Conservation (phyloP, 2,797 vertebrate species). For the Etheostoma perlongum region DNA sequence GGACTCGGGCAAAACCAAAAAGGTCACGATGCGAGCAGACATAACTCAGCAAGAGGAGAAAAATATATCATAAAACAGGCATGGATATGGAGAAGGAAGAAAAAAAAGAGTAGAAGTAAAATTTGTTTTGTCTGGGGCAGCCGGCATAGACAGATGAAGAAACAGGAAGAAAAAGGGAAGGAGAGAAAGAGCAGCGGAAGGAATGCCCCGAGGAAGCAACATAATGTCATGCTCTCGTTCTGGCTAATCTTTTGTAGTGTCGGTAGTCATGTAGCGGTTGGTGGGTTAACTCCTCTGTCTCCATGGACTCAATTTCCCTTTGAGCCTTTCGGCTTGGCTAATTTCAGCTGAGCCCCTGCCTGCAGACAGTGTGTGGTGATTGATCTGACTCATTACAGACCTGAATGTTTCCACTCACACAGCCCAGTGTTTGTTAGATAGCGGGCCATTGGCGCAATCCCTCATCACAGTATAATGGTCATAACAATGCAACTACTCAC, state of each 20-base stretch:
- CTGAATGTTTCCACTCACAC: slow-evolving; percentile 51
- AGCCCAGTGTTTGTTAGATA: slow-evolving; percentile 30
- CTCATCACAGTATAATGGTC: neutral
- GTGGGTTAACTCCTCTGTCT: slow-evolving; percentile 54
- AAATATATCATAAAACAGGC: slow-evolving; percentile 58
- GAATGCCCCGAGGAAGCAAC: slow-evolving; percentile 51
- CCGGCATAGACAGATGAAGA: slow-evolving; percentile 35
- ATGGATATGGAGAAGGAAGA: slow-evolving; percentile 19
- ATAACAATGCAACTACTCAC: neutral
- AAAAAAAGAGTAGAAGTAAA: neutral
- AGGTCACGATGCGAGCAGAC: slow-evolving; percentile 74
- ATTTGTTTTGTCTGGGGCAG: slow-evolving; percentile 50
- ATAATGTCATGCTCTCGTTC: slow-evolving; percentile 51
- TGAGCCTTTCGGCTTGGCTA: slow-evolving; percentile 51
- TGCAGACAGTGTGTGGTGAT: slow-evolving; percentile 45
- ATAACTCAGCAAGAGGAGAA: slow-evolving; percentile 71
- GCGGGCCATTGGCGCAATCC: slow-evolving; percentile 26
- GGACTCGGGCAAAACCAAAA: slow-evolving; percentile 74
- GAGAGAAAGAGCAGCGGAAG: slow-evolving; percentile 20
- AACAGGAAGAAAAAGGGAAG: neutral
- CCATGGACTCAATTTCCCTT: slow-evolving; percentile 48
- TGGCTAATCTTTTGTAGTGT: slow-evolving; percentile 56
- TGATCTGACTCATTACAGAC: slow-evolving; percentile 64
- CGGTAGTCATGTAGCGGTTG: slow-evolving; percentile 43
- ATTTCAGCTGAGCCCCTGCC: slow-evolving; percentile 56